phyloP scores from a whole-genome alignment of 2,113 vertebrate species.

The Indicator indicator region DNA sequence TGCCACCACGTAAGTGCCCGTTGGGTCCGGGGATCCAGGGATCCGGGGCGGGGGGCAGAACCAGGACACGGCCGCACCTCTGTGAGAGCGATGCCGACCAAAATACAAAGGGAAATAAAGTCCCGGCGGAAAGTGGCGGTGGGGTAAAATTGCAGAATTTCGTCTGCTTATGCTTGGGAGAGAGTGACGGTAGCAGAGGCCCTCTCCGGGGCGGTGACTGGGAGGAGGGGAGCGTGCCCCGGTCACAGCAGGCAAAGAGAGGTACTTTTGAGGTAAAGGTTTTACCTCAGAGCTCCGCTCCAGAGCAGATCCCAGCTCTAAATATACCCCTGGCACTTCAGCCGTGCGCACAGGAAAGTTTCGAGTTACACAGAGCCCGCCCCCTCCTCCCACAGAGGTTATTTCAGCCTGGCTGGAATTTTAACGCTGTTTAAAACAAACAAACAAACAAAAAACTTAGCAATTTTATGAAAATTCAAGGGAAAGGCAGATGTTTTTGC shows the following conservation, averaged over 20 bases:
- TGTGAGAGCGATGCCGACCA: neutral
- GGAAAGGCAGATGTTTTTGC: neutral
- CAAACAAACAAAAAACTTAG: neutral
- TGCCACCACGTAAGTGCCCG: conserved; percentile 87
- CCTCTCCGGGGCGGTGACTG: neutral
- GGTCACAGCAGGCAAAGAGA: neutral
- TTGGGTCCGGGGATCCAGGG: neutral
- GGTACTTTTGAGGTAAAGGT: neutral
- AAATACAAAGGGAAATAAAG: neutral
- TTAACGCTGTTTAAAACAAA: neutral
- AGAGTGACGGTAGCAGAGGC: neutral
- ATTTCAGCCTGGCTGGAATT: conserved; percentile 10
- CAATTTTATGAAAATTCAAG: neutral
- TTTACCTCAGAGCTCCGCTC: neutral
- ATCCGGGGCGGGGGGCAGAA: neutral
- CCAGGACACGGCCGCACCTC: neutral
- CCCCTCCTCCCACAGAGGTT: conserved; percentile 43
- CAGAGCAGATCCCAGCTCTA: neutral
- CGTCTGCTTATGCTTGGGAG: neutral
- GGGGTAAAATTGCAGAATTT: neutral
- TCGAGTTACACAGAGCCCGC: conserved; percentile 31
- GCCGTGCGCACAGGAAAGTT: conserved; percentile 60
- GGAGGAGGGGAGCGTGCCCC: neutral
- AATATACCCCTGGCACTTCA: neutral
- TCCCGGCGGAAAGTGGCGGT: neutral